phyloP scores from a whole-genome alignment of 2,888 invertebrate genomes.

The Lutraria lutraria region DNA sequence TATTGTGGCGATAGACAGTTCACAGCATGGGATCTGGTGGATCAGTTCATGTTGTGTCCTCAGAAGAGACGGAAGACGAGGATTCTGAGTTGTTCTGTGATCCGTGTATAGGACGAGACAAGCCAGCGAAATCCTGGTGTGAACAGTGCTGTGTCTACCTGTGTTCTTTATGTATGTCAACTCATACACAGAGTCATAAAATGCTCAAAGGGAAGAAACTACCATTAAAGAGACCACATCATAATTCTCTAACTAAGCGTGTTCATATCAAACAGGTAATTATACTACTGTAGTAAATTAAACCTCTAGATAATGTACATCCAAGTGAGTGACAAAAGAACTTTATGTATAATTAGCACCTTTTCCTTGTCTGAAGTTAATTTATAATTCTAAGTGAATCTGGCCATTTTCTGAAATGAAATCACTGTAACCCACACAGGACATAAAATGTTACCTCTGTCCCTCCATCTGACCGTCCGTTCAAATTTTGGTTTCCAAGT shows the following conservation, averaged over 20 bases:
- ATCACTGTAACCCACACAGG: too few relatives aligned
- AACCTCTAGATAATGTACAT: too few relatives aligned
- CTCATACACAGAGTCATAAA: slow-evolving; percentile 54
- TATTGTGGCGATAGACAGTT: not conserved
- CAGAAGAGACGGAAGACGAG: slow-evolving; percentile 3
- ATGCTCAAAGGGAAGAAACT: slow-evolving; percentile 49
- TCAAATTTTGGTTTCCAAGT: too few relatives aligned
- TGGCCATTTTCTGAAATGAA: too few relatives aligned
- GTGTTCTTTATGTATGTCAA: slow-evolving; percentile 49
- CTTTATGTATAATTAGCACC: too few relatives aligned
- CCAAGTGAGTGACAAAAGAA: too few relatives aligned
- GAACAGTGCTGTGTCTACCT: slow-evolving; percentile 60
- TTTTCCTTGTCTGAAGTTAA: too few relatives aligned
- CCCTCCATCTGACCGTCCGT: too few relatives aligned
- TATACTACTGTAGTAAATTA: not conserved
- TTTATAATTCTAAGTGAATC: too few relatives aligned
- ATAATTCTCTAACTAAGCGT: slow-evolving; percentile 45
- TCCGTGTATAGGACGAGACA: slow-evolving; percentile 51
- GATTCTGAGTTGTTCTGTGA: slow-evolving; percentile 43
- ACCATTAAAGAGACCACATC: slow-evolving; percentile 46
- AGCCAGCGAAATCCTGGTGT: slow-evolving; percentile 62
- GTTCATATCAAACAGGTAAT: slow-evolving; percentile 54
- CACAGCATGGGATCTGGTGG: slow-evolving; percentile 37
- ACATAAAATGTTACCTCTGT: too few relatives aligned
- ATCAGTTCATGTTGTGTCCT: slow-evolving; percentile 24